phyloP scores from a whole-genome alignment of 2,888 invertebrate species.

The Hirtodrosophila histrioides region DNA sequence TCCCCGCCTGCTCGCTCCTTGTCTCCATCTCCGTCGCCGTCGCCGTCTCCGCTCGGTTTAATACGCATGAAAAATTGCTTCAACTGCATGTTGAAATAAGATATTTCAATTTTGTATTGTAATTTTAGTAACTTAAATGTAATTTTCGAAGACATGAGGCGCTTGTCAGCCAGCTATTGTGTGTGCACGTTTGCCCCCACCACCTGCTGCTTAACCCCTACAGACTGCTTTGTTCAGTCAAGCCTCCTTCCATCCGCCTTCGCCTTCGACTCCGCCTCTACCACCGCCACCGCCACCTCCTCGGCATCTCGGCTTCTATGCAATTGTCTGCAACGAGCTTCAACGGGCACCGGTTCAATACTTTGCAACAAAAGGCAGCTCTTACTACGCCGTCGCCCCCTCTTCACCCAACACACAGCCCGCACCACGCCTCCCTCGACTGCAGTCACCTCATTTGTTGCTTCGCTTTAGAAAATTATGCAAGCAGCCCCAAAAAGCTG shows the following conservation, averaged over 20 bases:
- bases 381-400: not conserved
- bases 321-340: conserved; percentile 36
- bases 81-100: conserved; percentile 68
- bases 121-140: conserved; percentile 73
- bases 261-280: too few species aligned
- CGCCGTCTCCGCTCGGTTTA: conserved; percentile 23
- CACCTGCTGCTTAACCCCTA: not conserved
- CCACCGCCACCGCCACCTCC: too few species aligned
- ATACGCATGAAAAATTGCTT: conserved; percentile 71
- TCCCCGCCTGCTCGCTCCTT: not conserved
- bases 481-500: conserved; percentile 50
- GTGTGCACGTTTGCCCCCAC: conserved; percentile 22
- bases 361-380: conserved; percentile 39
- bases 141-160: conserved; percentile 72
- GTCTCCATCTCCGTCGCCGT: not conserved
- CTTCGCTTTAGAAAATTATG: conserved; percentile 65
- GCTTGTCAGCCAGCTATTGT: conserved; percentile 52
- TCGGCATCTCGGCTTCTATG: conserved; percentile 21
- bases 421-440: not conserved
- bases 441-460: conserved; percentile 58
- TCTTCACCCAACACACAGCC: not conserved
- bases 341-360: conserved; percentile 44
- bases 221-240: conserved; percentile 14
- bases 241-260: not conserved
- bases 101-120: conserved; percentile 79